Percentiles rank a stretch among this genome's conserved stretches.
phyloP scores from a whole-genome alignment of 2,888 invertebrate genomes.

The Machimus atricapillus region DNA sequence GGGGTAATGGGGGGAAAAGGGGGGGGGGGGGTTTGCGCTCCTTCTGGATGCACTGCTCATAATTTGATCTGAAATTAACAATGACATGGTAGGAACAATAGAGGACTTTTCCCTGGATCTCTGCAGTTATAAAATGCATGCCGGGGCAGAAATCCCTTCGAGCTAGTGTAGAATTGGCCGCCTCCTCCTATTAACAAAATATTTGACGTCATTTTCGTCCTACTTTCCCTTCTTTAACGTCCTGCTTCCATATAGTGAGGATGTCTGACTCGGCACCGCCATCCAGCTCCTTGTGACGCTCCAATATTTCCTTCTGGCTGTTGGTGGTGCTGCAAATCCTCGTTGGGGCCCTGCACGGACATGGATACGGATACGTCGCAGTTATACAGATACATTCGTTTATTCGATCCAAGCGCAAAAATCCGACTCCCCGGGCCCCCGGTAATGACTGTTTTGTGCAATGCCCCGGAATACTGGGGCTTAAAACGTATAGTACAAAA shows the following conservation, averaged over 20 bases:
- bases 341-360: background rate
- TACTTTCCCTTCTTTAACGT: slow-evolving; percentile 16
- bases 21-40: background rate
- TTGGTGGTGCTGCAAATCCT: background rate
- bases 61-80: slow-evolving; percentile 33
- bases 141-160: background rate
- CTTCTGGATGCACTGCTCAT: slow-evolving; percentile 3
- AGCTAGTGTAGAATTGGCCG: slow-evolving; percentile 18
- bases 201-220: slow-evolving; percentile 33
- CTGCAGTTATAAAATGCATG: slow-evolving; percentile 21
- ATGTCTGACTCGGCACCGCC: background rate
- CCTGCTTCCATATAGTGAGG: background rate
- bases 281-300: background rate
- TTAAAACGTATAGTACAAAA: background rate
- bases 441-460: slow-evolving; percentile 10
- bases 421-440: background rate
- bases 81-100: background rate
- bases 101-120: background rate
- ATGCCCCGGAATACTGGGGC: background rate
- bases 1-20: too few relatives aligned
- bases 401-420: background rate
- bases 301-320: background rate
- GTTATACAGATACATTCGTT: background rate
- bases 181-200: slow-evolving; percentile 21
- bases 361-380: background rate